phyloP scores from a whole-genome alignment of 2,888 invertebrate genomes.

The Ecliptopera silaceata region DNA sequence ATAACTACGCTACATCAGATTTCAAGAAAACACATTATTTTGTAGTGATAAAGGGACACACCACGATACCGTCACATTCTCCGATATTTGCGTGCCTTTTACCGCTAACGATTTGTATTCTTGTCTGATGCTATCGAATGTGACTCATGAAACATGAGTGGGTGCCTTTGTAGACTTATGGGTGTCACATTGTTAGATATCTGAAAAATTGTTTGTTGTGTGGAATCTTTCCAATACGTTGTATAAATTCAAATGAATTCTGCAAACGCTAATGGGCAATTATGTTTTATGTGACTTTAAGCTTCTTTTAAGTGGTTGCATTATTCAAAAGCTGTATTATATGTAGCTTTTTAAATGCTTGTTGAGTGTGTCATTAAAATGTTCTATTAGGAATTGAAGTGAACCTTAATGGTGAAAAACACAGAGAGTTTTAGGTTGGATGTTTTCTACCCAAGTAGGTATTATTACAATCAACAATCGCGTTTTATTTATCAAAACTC shows the following conservation, averaged over 20 bases:
- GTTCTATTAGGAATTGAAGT: too few species aligned
- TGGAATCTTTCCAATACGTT: background rate
- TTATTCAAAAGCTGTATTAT: too few species aligned
- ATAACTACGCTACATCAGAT: too few species aligned
- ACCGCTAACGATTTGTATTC: slow-evolving; percentile 49
- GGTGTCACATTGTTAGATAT: slow-evolving; percentile 10
- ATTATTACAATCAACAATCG: too few species aligned
- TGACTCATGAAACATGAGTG: slow-evolving; percentile 18
- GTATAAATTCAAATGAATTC: background rate
- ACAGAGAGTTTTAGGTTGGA: too few species aligned
- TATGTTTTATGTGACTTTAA: background rate
- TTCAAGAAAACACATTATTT: too few species aligned
- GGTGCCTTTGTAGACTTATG: slow-evolving; percentile 18
- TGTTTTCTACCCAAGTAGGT: too few species aligned
- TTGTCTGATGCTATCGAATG: slow-evolving; percentile 35
- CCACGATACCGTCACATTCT: background rate
- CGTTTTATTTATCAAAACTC: background rate
- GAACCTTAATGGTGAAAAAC: too few species aligned
- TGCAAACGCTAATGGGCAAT: slow-evolving; percentile 5
- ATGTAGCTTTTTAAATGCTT: too few species aligned
- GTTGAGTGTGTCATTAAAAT: too few species aligned
- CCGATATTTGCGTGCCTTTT: slow-evolving; percentile 37
- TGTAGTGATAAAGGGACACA: too few species aligned
- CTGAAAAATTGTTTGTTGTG: slow-evolving; percentile 9
- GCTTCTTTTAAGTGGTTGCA: background rate